Conservation (phyloP, 2,797 vertebrate species). For the Hydrophis major region DNA sequence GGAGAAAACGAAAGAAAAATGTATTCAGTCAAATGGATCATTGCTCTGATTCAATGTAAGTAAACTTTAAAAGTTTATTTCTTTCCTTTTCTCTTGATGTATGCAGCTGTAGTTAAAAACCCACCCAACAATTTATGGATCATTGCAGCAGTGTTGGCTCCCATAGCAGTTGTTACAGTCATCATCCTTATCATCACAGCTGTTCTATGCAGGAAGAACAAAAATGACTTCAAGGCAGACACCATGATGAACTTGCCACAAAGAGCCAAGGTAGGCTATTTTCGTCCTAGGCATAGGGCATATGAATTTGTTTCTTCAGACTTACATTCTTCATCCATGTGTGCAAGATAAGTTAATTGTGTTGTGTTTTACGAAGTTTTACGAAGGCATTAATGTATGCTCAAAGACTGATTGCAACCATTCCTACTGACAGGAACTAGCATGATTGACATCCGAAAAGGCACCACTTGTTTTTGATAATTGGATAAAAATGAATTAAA, state of each 20-base stretch:
- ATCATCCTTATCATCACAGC: slow-evolving; percentile 98
- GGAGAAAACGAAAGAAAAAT: background rate
- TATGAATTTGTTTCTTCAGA: slow-evolving; percentile 42
- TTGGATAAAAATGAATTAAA: background rate
- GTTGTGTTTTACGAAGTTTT: background rate
- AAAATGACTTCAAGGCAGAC: slow-evolving; percentile 94
- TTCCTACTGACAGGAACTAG: slow-evolving; percentile 52
- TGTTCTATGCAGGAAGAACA: slow-evolving; percentile 97
- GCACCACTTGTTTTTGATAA: background rate
- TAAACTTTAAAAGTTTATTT: background rate
- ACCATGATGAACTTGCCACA: slow-evolving; percentile 92
- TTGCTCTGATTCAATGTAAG: background rate
- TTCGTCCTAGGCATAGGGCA: slow-evolving; percentile 15
- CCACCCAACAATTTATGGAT: slow-evolving; percentile 98
- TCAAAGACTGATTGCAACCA: slow-evolving; percentile 51
- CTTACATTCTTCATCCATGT: background rate
- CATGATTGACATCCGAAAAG: background rate
- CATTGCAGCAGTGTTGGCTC: slow-evolving; percentile 92
- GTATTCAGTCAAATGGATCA: background rate
- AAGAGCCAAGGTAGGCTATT: slow-evolving; percentile 83
- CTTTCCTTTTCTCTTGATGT: slow-evolving; percentile 12
- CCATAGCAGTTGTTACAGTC: slow-evolving; percentile 90
- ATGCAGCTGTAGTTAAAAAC: slow-evolving; percentile 91
- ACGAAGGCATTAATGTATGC: rapidly evolving
- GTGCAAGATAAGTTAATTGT: background rate